Evolutionary conservation across 1,140 invertebrate species (phyloP).

Genomic region (Aleiodes sp.): DNA sequence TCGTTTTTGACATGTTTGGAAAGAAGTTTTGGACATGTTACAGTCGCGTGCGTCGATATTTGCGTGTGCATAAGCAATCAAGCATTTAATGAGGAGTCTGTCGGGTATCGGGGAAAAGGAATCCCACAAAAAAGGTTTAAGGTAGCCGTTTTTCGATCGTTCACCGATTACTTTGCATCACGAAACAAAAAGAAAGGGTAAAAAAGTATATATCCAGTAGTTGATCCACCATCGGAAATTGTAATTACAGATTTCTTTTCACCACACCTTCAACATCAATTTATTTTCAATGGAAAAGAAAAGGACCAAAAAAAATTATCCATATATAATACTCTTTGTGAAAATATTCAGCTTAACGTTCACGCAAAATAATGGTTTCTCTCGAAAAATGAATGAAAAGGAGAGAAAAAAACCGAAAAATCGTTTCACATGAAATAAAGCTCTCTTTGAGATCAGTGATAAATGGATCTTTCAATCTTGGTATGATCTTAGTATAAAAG

Average conservation of each 20-base stretch:
- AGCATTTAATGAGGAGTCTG: constrained; percentile 15
- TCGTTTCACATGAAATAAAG: neutral
- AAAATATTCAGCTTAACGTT: neutral
- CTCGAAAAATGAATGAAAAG: too few relatives aligned
- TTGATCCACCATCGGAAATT: neutral
- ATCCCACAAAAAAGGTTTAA: constrained; percentile 13
- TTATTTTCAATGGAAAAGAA: too few relatives aligned
- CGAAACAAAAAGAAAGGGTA: neutral
- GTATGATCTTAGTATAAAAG: too few relatives aligned
- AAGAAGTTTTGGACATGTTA: neutral
- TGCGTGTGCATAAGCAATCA: constrained; percentile 18
- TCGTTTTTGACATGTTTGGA: too few relatives aligned
- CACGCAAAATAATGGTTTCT: neutral
- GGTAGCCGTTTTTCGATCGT: constrained; percentile 17
- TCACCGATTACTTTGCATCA: constrained; percentile 16
- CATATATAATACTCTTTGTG: neutral
- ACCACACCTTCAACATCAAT: neutral
- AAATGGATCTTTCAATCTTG: neutral
- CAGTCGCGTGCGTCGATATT: constrained; percentile 13
- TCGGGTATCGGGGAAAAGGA: constrained; percentile 6
- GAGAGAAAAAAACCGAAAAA: neutral
- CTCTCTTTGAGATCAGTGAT: neutral
- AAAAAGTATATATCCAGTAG: neutral
- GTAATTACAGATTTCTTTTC: constrained; percentile 14
- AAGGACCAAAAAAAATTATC: neutral